Evolutionary conservation across 1,140 invertebrate genomes (phyloP).

Genomic region (Prorops nasuta): DNA sequence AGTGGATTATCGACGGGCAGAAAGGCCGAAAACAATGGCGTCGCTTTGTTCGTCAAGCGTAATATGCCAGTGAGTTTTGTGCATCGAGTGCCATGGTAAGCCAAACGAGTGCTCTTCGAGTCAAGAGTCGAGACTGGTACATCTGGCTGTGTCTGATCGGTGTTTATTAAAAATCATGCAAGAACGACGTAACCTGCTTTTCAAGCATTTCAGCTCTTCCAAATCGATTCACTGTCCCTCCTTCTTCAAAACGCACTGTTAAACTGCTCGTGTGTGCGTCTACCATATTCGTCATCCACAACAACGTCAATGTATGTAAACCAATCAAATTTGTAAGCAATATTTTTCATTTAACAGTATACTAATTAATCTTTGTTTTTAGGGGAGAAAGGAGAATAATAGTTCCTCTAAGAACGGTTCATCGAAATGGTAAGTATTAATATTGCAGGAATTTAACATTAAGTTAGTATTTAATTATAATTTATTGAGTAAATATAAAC

Average conservation of each 20-base stretch:
- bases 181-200: slow-evolving; percentile 35
- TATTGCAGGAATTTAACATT: no score
- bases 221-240: slow-evolving; percentile 3
- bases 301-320: no score
- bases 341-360: no score
- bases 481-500: no score
- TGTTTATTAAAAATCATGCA: slow-evolving; percentile 55
- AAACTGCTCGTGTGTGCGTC: no score
- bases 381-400: no score
- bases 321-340: no score
- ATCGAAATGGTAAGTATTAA: no score
- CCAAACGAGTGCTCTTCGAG: slow-evolving; percentile 39
- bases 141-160: slow-evolving; percentile 52
- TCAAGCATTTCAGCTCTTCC: slow-evolving; percentile 15
- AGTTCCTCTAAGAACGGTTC: no score
- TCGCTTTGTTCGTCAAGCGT: slow-evolving; percentile 25
- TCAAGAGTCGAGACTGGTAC: slow-evolving; percentile 44
- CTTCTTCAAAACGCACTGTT: background rate
- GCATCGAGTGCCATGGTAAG: slow-evolving; percentile 41
- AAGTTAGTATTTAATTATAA: no score
- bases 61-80: slow-evolving; percentile 49
- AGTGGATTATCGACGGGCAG: slow-evolving; percentile 52
- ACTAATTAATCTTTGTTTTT: no score
- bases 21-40: slow-evolving; percentile 9
- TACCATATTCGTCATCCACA: no score